These are phyloP conservation scores for Acanthurus leucopareius DNA, from an alignment of 2,797 vertebrate species.

Conservation along the genomic window DNA sequence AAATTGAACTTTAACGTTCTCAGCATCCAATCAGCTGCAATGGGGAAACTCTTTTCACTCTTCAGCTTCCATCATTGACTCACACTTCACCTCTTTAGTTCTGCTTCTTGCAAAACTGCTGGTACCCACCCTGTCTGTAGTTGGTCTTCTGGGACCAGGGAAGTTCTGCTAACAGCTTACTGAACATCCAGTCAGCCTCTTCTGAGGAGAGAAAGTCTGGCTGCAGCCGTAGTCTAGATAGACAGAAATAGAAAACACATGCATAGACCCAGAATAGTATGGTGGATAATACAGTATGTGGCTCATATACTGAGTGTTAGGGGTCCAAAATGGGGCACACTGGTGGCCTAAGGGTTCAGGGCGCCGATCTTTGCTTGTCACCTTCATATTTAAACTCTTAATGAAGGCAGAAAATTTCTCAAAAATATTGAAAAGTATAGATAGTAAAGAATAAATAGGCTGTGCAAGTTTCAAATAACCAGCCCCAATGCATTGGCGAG, in stretches of 20 bases:
- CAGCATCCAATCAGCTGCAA: not conserved
- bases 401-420: not conserved
- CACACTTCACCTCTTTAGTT: not conserved
- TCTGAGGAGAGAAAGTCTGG: slow-evolving; percentile 88
- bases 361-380: not conserved
- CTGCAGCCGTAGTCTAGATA: slow-evolving; percentile 86
- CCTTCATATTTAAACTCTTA: not conserved
- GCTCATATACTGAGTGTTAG: not conserved
- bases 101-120: not conserved
- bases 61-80: not conserved
- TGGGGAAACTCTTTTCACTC: not conserved
- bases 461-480: not conserved
- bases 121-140: slow-evolving; percentile 78
- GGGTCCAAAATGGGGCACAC: not conserved
- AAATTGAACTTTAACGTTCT: too few relatives aligned
- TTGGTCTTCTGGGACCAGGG: slow-evolving; percentile 95
- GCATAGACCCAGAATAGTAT: not conserved
- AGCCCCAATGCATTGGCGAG: not conserved
- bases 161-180: slow-evolving; percentile 89
- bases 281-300: not conserved
- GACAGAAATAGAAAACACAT: slow-evolving; percentile 20
- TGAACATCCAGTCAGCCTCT: slow-evolving; percentile 93
- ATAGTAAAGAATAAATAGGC: not conserved
- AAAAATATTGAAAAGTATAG: not conserved
- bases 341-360: too few relatives aligned